Evolutionary conservation across 2,113 vertebrate genomes (phyloP).

Genomic region (Podilymbus podiceps): DNA sequence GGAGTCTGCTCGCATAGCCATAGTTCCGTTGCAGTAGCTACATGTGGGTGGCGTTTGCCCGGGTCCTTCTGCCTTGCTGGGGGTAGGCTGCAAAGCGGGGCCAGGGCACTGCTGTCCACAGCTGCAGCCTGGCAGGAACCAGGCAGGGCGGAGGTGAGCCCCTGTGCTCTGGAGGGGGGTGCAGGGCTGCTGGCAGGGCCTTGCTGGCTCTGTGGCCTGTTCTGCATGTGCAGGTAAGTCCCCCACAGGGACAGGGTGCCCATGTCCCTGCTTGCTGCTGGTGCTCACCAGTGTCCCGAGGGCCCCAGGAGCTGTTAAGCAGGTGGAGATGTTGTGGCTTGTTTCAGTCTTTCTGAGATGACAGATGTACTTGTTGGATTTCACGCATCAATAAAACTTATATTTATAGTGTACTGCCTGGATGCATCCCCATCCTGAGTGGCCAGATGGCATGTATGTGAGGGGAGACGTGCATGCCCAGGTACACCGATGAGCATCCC

Average conservation of each 20-base stretch:
- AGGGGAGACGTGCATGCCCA: rapidly evolving
- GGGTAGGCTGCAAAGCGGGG: rapidly evolving
- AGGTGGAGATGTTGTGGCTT: background rate
- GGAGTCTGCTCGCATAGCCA: background rate
- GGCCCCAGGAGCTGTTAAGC: background rate
- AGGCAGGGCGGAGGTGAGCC: background rate
- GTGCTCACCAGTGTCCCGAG: background rate
- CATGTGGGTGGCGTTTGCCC: rapidly evolving
- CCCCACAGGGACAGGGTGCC: background rate
- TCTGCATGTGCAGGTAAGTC: background rate
- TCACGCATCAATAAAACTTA: conserved; percentile 81
- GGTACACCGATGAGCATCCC: rapidly evolving
- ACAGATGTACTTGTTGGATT: conserved; percentile 70
- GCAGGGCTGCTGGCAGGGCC: background rate
- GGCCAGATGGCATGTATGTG: rapidly evolving
- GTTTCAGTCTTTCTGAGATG: conserved; percentile 18
- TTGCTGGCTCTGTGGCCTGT: background rate
- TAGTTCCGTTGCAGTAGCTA: background rate
- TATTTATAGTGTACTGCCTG: conserved; percentile 74
- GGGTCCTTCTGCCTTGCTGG: background rate
- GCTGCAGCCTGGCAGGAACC: conserved; percentile 24
- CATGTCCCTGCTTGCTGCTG: background rate
- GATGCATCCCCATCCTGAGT: background rate
- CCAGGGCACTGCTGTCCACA: background rate
- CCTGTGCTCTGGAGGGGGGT: background rate